These are phyloP conservation scores for Cebus imitator DNA, from an alignment of 2,113 vertebrate genomes.

Conservation along the genomic window DNA sequence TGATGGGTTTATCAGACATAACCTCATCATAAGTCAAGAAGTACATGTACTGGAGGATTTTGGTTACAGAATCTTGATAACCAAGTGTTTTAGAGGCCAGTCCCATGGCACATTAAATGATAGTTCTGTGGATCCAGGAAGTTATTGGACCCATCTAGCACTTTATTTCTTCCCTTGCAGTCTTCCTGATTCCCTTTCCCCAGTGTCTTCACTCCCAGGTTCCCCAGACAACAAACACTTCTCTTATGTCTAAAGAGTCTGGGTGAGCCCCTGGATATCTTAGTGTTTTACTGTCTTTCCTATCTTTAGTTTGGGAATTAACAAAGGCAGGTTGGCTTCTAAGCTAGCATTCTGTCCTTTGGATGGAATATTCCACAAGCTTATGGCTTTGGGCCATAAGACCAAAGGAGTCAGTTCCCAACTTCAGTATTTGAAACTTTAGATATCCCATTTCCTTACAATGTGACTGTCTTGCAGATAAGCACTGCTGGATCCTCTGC, in stretches of 20 bases:
- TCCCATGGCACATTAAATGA: not conserved
- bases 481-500: not conserved
- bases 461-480: not conserved
- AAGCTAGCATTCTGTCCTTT: slow-evolving; percentile 1
- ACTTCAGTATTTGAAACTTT: not conserved
- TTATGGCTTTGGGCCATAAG: not conserved
- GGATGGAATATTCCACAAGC: not conserved
- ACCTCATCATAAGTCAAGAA: not conserved
- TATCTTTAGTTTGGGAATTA: not conserved
- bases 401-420: slow-evolving; percentile 31
- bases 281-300: not conserved
- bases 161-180: not conserved
- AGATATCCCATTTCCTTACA: not conserved
- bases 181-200: not conserved
- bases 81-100: not conserved
- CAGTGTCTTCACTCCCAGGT: not conserved
- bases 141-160: not conserved
- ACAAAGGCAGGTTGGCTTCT: not conserved
- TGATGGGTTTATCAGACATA: not conserved
- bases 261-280: not conserved
- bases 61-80: not conserved
- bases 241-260: not conserved
- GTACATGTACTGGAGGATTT: not conserved
- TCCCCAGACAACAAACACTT: not conserved
- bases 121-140: not conserved